Evolutionary conservation across 2,113 vertebrate genomes (phyloP), one percentile per base, ranked within the genome.

Genomic region (Peromyscus polionotus): DNA sequence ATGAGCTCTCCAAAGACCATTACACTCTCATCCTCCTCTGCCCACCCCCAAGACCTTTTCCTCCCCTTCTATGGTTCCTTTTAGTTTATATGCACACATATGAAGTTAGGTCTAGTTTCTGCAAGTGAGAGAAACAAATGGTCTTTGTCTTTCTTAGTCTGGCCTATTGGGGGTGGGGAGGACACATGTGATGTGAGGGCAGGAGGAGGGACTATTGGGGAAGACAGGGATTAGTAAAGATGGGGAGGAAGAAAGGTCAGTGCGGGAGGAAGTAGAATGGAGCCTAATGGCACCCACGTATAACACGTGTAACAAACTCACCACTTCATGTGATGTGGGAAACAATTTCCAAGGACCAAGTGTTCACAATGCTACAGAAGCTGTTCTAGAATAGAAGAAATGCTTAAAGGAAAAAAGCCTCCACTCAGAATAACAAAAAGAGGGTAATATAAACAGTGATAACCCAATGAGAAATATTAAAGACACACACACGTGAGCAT

Each of bases 371-470:
- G 51, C 39, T 83, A 59, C 33, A 31, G 85, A 75, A 48, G 12
- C 39, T 89, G 57, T 59, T 80, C 68, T 67, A 24, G 22, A 89
- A 93, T 84, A 51, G 33, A 85, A 63, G 84, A 90, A 90, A 70
- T 77, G 24, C 68, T 51, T 77, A 14, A 10, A 76, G 8, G n/a
- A n/a, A 45, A 81, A 93, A 75, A 14, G 11, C 24, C 54, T 83
- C 70, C 19, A 59, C 36, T 81, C 11, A 28, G 24, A 42, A 39
- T 33, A 70, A 39, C 33, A 90, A 59, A 90, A 90, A 88, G 48
- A n/a, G n/a, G 24, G 20, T 24, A 67, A 57, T 57, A 65, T 88
- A 80, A 45, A 88, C 42, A 89, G 11, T 10, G 28, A 33, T 85
- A 92, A 57, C 28, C 0, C 39, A 93, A 48, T 68, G 68, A 68